Conservation (phyloP, 2,888 invertebrate species). For the Fragum sueziense region DNA sequence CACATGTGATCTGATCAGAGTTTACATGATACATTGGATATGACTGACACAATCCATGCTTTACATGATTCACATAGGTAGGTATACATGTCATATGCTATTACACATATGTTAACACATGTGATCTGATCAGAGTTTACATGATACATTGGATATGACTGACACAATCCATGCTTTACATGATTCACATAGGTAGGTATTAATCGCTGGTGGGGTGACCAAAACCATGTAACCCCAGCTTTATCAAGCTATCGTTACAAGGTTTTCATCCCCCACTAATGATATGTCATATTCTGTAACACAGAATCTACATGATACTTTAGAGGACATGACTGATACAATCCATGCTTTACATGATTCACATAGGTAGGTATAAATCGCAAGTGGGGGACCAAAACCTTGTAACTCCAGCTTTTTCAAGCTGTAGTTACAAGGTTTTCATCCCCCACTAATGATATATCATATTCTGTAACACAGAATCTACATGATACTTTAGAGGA, state of each 20-base stretch:
- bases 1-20: slow-evolving; percentile 64
- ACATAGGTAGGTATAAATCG: slow-evolving; percentile 68
- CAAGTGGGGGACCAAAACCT: too few relatives aligned
- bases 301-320: slow-evolving; percentile 61
- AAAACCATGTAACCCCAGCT: too few relatives aligned
- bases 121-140: slow-evolving; percentile 63
- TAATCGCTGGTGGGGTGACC: too few relatives aligned
- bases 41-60: slow-evolving; percentile 58
- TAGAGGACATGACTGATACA: slow-evolving; percentile 64
- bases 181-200: slow-evolving; percentile 67
- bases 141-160: slow-evolving; percentile 62
- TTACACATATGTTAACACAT: too few relatives aligned
- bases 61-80: slow-evolving; percentile 73
- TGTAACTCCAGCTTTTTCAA: too few relatives aligned
- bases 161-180: slow-evolving; percentile 67
- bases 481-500: slow-evolving; percentile 67
- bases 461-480: too few relatives aligned
- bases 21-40: slow-evolving; percentile 64
- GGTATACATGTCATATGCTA: too few relatives aligned
- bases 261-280: too few relatives aligned
- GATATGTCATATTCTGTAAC: too few relatives aligned
- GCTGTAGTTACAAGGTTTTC: too few relatives aligned
- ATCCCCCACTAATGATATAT: too few relatives aligned
- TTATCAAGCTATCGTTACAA: too few relatives aligned
- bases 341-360: slow-evolving; percentile 68